Evolutionary conservation across 2,888 invertebrate species (phyloP).

Genomic region (Iselma pallidipennis): DNA sequence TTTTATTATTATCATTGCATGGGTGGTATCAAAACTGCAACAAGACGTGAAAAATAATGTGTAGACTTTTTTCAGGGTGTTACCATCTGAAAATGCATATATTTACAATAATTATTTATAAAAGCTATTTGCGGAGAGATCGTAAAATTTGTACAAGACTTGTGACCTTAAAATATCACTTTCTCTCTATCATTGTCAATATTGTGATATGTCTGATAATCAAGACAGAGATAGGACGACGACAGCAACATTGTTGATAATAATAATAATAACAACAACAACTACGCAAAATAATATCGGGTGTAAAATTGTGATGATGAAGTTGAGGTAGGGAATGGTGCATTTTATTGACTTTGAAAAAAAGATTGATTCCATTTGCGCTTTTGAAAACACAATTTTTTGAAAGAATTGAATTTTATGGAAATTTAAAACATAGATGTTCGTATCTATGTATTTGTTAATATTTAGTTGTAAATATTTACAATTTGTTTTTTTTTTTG

Average conservation of each 20-base stretch:
- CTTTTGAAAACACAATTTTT: too few species aligned
- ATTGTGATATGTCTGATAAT: neutral
- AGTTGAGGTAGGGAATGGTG: constrained; percentile 22
- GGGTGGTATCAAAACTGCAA: too few species aligned
- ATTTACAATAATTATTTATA: constrained; percentile 29
- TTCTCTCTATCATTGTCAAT: neutral
- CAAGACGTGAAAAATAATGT: too few species aligned
- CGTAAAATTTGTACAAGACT: constrained; percentile 33
- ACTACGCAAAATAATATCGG: constrained; percentile 17
- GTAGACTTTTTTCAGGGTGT: too few species aligned
- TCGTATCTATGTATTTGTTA: too few species aligned
- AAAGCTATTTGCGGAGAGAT: constrained; percentile 27
- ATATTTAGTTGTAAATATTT: too few species aligned
- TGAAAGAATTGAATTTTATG: neutral
- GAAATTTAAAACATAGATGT: too few species aligned
- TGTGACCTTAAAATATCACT: constrained; percentile 32
- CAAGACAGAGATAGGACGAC: constrained; percentile 7
- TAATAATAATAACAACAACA: constrained; percentile 13
- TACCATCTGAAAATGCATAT: too few species aligned
- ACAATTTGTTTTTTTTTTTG: neutral
- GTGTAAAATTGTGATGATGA: neutral
- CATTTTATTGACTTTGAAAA: neutral
- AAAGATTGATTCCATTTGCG: too few species aligned
- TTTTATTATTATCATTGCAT: too few species aligned
- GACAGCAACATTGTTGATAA: constrained; percentile 8